Base-by-base conservation (phyloP, 2,113 vertebrate species). In the Eurypyga helias region DNA sequence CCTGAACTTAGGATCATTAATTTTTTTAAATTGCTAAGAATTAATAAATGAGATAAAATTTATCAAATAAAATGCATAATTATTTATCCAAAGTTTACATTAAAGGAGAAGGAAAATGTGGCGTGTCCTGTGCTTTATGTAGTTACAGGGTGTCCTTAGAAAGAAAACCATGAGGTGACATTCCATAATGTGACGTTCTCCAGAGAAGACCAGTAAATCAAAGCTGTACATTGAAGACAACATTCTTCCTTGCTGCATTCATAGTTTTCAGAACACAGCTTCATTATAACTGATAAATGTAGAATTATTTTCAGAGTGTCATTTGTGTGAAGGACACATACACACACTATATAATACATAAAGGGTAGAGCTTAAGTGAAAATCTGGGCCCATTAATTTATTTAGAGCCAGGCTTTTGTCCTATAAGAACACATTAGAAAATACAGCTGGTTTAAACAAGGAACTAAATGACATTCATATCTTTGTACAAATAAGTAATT, bases 41-140 rank as follows among this genome's bases (percentile, higher is more conserved):
- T 96, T 95, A 80, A 93, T 94, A 91, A 92, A 83, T 84, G 93
- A 55, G 61, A 88, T 34, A 46, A 38, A 91, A 76, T 88, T 19
- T 73, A 76, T 79, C 31, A 87, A 75, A 87, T 71, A 88, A 43
- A 94, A 83, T 24, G 51, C 60, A 52, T 64, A 94, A 78, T 75
- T 25, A 73, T 78, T 92, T 97, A 94, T 91, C 28, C 28, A 70
- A 91, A 52, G 10, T 82, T 97, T 94, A 93, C 43, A 81, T 21
- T n/a, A 45, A 92, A 83, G 41, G 33, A 64, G 46, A 90, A 71
- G 58, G 76, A 95, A 89, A 83, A 57, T 29, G 38, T 91, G 64
- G 13, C 46, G 67, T 76, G 38, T 73, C 33, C 12, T 77, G 33
- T 72, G 57, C 43, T 95, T 93, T 89, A 49, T 43, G 18, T 65